Evolutionary conservation across 2,888 invertebrate species (phyloP), one percentile per base, ranked within the genome.

Genomic region (Pterostichus niger): DNA sequence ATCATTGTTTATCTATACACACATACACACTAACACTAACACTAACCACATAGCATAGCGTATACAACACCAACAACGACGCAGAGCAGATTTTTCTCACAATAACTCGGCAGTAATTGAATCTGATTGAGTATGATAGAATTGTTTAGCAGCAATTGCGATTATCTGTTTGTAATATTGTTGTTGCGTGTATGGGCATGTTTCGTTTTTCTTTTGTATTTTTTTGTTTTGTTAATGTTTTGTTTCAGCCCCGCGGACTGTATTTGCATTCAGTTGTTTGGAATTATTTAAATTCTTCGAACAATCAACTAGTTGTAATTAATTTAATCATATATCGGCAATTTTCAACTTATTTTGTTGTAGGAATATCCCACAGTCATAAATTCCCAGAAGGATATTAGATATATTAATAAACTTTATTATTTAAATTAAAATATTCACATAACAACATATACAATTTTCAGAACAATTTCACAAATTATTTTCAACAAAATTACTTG

Each of bases 61-160:
- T 5, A 49, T 13, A 33, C 59, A 59, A 59, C 59, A 15, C 35
- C n/a, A 71, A 71, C 68, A 71, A 44, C 56, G 10, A 31, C 56
- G 10, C n/a, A 64, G 44, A 44, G 40, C 17, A 71, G 44, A 75
- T 75, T 75, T 75, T 75, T 75, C 75, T 75, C 52, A 75, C 52
- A 75, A 52, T 31, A 75, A 71, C 71, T 71, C 46, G 44, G 11
- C 33, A 49, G 75, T 75, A 75, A 75, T 75, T 75, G 75, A 75
- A 75, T 75, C 49, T 75, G 75, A 75, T 75, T 75, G 52, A 75
- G 33, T 75, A 75, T 75, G 75, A 75, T 52, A 75, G 75, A 75
- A 75, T 75, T 75, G 75, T 75, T 71, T 71, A 71, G 68, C 68
- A 71, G 68, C 44, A 13, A 71, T 56, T 56, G 40, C 44, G 68